Base-by-base conservation (phyloP, 2,113 vertebrate genomes). In the Ceyx margarethae region DNA sequence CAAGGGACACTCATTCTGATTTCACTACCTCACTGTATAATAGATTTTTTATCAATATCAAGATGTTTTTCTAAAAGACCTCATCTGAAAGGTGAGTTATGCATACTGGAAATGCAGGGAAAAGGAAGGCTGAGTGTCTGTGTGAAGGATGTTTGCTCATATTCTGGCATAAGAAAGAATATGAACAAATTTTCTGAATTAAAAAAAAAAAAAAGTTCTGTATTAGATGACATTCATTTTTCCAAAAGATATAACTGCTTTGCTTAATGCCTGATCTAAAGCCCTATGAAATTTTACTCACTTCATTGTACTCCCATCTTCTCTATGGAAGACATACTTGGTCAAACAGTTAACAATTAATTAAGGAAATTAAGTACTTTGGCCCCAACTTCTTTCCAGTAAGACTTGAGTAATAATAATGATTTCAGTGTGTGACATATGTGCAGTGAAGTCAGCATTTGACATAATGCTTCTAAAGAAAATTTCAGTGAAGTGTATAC, bases 261-360 rank as follows among this genome's bases (percentile, higher is more conserved):
- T 91, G 42, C 61, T 75, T 91, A 90, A 78, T 69, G 57, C 54
- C 58, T 95, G 90, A 93, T 86, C 83, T 93, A 81, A 90, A 93
- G n/a, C 72, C 80, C 85, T 72, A 50, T 20, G 53, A 91, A 94
- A 71, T 90, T 90, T 94, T 90, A 68, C 69, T 91, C 65, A 95
- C 95, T 95, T 96, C 92, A 93, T 90, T 75, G 73, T 93, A 93
- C 73, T 94, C 81, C n/a, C 62, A 91, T 90, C 90, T 95, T 75
- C 88, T 72, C 77, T 21, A 15, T 40, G 66, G 61, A 81, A 95
- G 77, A 79, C 35, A 68, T 68, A 88, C 62, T 93, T 95, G 88
- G 77, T 91, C 86, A 96, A 92, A 91, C 12, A 68, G 74, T 68
- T 91, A 95, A 72, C 80, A 83, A 90, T 92, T 88, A 91, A 88